Conservation (phyloP, 2,888 invertebrate species). For the Escarpia spicata region DNA sequence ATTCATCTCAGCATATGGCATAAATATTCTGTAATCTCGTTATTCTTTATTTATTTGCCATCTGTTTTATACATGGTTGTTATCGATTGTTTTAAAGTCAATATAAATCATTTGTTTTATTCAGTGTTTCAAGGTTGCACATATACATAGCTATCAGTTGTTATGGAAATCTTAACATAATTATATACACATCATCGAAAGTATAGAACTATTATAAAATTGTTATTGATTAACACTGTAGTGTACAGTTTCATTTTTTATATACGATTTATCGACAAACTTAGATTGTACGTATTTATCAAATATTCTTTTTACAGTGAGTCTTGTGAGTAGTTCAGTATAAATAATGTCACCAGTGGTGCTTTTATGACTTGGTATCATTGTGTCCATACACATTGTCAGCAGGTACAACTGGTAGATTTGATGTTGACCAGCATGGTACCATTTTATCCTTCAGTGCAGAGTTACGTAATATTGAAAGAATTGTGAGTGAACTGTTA, state of each 20-base stretch:
- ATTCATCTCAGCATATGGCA: neutral
- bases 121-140: neutral
- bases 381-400: neutral
- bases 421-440: neutral
- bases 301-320: neutral
- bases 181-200: neutral
- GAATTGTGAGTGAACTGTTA: neutral
- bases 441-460: neutral
- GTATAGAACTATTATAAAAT: neutral
- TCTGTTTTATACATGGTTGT: constrained; percentile 11
- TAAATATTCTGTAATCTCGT: neutral
- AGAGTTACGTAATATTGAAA: neutral
- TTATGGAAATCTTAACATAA: neutral
- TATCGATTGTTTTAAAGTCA: neutral
- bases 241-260: neutral
- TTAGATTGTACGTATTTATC: neutral
- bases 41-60: neutral
- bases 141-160: neutral
- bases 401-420: neutral
- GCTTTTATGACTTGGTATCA: neutral
- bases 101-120: neutral
- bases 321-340: neutral
- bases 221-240: neutral
- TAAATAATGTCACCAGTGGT: neutral
- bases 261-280: neutral